Evolutionary conservation across 2,888 invertebrate species (phyloP).

Genomic region (Campaea margaritaria): DNA sequence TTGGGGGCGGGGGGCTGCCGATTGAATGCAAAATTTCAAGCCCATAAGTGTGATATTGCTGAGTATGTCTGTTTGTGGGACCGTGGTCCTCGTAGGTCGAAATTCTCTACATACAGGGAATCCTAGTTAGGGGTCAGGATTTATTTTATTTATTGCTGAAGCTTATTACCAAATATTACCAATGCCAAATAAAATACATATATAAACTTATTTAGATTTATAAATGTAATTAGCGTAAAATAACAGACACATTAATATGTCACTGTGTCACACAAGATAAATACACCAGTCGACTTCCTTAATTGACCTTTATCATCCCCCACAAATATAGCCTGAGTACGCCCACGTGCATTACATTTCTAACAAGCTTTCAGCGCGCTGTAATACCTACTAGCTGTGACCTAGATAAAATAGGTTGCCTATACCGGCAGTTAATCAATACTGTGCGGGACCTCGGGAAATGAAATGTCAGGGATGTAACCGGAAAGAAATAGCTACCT

Average conservation of each 20-base stretch:
- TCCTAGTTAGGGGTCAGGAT: no score
- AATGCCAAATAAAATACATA: no score
- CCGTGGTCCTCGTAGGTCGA: no score
- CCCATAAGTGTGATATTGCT: no score
- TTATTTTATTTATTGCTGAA: no score
- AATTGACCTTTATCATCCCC: background rate
- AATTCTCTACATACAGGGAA: no score
- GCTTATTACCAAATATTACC: no score
- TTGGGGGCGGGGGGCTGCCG: background rate
- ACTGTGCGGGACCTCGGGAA: background rate
- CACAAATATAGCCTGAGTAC: background rate
- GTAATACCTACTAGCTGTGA: constrained; percentile 15
- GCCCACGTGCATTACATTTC: background rate
- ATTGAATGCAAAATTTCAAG: background rate
- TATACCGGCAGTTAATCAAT: constrained; percentile 1
- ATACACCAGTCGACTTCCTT: no score
- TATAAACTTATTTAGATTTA: no score
- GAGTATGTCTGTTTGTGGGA: no score
- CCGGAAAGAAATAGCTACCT: no score
- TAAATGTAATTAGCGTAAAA: background rate
- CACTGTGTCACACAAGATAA: background rate
- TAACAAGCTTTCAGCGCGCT: constrained; percentile 11
- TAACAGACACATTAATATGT: background rate
- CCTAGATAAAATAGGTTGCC: constrained; percentile 9
- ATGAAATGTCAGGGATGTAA: background rate